These are phyloP conservation scores for Palythoa grandiflora DNA, from an alignment of 92 coral and sea anemone species.

Conservation along the genomic window DNA sequence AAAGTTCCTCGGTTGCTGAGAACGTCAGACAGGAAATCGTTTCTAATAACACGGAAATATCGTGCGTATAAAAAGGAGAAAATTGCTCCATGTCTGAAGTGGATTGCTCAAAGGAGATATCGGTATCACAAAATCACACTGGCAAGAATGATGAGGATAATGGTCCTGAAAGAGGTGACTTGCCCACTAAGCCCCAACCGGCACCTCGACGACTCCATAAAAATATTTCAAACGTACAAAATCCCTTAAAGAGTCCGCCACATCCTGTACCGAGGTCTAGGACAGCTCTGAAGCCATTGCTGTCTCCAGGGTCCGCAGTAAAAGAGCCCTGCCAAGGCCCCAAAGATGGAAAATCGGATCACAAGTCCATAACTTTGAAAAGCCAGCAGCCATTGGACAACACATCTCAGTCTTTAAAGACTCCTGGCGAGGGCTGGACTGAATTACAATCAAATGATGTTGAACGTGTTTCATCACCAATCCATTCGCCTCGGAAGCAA, in stretches of 20 bases:
- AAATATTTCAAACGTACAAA: neutral
- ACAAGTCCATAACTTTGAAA: neutral
- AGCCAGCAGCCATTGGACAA: neutral
- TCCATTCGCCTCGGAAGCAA: neutral
- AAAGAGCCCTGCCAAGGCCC: neutral
- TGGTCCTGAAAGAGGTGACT: neutral
- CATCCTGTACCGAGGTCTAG: slow-evolving; percentile 1
- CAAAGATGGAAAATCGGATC: neutral
- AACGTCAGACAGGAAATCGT: neutral
- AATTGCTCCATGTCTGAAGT: neutral
- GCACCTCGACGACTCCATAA: neutral
- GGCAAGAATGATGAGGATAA: neutral
- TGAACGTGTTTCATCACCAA: neutral
- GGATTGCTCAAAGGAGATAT: neutral
- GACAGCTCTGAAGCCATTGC: neutral
- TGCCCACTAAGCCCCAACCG: neutral
- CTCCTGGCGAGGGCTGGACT: neutral
- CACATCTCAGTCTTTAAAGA: neutral
- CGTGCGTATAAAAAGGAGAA: neutral
- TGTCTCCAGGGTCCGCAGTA: neutral
- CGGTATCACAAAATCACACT: neutral
- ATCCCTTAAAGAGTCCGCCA: neutral
- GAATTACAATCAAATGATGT: too few relatives aligned
- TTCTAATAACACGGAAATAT: neutral
- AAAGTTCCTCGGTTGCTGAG: neutral